Base-by-base conservation (phyloP, 2,113 vertebrate species). In the Hippocampus guttulatus region DNA sequence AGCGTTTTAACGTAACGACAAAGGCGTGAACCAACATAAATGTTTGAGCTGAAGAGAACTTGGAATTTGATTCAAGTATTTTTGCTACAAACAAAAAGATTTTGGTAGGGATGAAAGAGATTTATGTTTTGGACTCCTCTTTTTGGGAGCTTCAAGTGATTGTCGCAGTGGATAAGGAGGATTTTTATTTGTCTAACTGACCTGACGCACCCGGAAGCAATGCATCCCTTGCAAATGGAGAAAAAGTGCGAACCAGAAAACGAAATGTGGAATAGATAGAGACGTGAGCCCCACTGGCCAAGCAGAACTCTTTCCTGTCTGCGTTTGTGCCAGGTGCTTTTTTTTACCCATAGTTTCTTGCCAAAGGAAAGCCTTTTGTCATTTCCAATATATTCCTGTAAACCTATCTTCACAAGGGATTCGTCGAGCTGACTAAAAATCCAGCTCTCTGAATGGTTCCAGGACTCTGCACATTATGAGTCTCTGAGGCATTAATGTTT, bases 151-250 rank as follows among this genome's bases (percentile, higher is more conserved):
- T 74, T 78, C 66, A 45, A 65, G 70, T 82, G 81, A 88, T 82
- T 83, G 78, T 55, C 75, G 83, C 69, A 38, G 25, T 3, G 74
- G 85, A 74, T 71, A 71, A 79, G 68, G 57, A 70, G 41, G 60
- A 69, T 71, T 74, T 75, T 87, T 64, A 70, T 85, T 77, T 78
- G 81, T 77, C 69, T 73, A 80, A 64, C 68, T 71, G 71, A 85
- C 82, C 85, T 67, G 40, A 18, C 41, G 73, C 75, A 67, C 81
- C 70, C 80, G 11, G 73, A 71, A 75, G 81, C 82, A 84, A 81
- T 83, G 81, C 81, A 88, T 87, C 74, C 61, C 66, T 89, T 84
- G 86, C 76, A 76, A 73, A 87, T 84, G 84, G 84, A 69, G 69
- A 75, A 82, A 81, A 86, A 77, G 71, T 74, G 71, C 64, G 76